Conservation (phyloP, 2,888 invertebrate species). For the Yponomeuta evonymella region DNA sequence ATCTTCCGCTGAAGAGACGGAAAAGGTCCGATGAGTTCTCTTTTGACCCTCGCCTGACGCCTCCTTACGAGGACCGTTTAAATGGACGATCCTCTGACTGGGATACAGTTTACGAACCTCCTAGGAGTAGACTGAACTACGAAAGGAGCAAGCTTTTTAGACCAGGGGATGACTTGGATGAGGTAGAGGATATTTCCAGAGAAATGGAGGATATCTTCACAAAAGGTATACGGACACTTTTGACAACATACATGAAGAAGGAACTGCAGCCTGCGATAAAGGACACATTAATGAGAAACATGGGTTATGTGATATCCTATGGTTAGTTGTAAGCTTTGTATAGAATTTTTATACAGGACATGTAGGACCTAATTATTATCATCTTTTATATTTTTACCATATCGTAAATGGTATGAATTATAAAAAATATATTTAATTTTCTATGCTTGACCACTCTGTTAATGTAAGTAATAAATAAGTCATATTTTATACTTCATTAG, state of each 20-base stretch:
- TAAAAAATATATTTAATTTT: no score
- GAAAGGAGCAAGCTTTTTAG: slow-evolving; percentile 68
- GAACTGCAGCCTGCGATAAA: slow-evolving; percentile 90
- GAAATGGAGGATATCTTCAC: slow-evolving; percentile 92
- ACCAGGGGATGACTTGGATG: slow-evolving; percentile 74
- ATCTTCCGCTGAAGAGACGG: slow-evolving; percentile 48
- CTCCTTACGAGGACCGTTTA: slow-evolving; percentile 31
- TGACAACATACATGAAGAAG: slow-evolving; percentile 89
- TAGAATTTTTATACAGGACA: background rate
- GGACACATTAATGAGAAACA: slow-evolving; percentile 89
- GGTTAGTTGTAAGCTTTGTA: slow-evolving; percentile 65
- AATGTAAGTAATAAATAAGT: background rate
- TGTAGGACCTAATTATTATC: background rate
- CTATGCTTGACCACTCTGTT: no score
- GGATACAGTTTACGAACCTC: slow-evolving; percentile 56
- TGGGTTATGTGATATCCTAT: slow-evolving; percentile 91
- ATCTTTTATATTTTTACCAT: no score
- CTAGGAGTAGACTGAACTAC: slow-evolving; percentile 50
- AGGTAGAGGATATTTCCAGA: slow-evolving; percentile 80
- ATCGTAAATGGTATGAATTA: no score
- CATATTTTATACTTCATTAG: background rate
- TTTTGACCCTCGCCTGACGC: slow-evolving; percentile 51
- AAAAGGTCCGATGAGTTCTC: slow-evolving; percentile 61
- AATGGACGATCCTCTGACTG: slow-evolving; percentile 48
- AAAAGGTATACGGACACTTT: slow-evolving; percentile 85